A percentile compares a stretch with the other conserved stretches of the same genome.
These are phyloP conservation scores for Lateolabrax maculatus DNA, from an alignment of 2,797 vertebrate genomes.

Conservation along the genomic window DNA sequence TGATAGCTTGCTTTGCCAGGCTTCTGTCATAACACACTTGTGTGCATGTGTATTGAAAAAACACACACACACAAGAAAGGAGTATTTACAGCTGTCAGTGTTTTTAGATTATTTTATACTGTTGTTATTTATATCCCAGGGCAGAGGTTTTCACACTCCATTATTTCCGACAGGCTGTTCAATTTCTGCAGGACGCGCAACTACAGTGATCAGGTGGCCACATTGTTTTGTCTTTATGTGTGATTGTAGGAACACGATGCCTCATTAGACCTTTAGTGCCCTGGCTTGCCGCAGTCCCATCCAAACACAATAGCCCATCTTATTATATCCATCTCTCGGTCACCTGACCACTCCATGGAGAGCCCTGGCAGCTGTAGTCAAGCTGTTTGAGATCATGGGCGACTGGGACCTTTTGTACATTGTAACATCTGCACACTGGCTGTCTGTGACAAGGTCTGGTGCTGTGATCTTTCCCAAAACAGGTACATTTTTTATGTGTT, in stretches of 20 bases:
- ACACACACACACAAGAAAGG: background rate
- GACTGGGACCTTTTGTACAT: conserved; percentile 67
- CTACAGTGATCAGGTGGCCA: conserved; percentile 59
- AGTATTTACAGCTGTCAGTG: conserved; percentile 25
- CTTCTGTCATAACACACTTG: background rate
- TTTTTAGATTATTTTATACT: conserved; percentile 21
- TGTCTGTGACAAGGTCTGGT: conserved; percentile 55
- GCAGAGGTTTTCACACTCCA: conserved; percentile 70
- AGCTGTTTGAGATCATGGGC: conserved; percentile 76
- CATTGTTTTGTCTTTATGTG: conserved; percentile 62
- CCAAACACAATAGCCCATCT: conserved; percentile 77
- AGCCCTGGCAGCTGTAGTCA: conserved; percentile 65
- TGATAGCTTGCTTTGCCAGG: conserved; percentile 13
- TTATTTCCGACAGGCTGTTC: conserved; percentile 69
- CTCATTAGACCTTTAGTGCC: conserved; percentile 79
- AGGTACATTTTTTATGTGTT: conserved; percentile 21
- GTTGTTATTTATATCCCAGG: conserved; percentile 53
- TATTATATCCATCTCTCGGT: conserved; percentile 70
- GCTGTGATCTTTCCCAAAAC: conserved; percentile 33
- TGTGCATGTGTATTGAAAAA: background rate
- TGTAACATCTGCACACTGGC: conserved; percentile 71
- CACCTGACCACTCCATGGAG: conserved; percentile 70
- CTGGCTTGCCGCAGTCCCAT: conserved; percentile 61
- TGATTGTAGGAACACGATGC: conserved; percentile 74
- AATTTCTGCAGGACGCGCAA: conserved; percentile 47